phyloP scores from a whole-genome alignment of 2,797 vertebrate genomes.

The Microcaecilia unicolor region DNA sequence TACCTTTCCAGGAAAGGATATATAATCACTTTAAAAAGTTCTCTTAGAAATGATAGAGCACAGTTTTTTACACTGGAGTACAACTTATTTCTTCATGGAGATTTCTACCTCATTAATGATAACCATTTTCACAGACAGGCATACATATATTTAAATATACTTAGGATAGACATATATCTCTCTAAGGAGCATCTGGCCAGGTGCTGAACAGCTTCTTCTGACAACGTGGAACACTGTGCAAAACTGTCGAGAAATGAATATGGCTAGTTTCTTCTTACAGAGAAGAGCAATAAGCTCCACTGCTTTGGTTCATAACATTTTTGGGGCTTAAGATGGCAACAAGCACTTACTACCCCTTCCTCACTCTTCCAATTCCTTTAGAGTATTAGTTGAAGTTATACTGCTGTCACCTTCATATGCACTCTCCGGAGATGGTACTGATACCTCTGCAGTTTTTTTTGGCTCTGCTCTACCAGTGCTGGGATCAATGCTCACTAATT shows the following conservation, averaged over 20 bases:
- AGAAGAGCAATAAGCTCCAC: too few species aligned
- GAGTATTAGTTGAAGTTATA: conserved; percentile 2
- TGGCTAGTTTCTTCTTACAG: neutral
- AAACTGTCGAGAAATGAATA: neutral
- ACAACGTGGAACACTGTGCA: too few species aligned
- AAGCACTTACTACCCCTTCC: neutral
- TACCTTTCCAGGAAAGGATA: too few species aligned
- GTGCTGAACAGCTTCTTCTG: conserved; percentile 17
- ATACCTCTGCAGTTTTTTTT: conserved; percentile 10
- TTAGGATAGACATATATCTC: conserved; percentile 8
- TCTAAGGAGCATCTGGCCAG: conserved; percentile 5
- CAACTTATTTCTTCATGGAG: too few species aligned
- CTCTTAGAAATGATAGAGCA: too few species aligned
- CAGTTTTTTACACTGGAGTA: too few species aligned
- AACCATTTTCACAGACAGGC: too few species aligned
- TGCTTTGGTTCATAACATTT: too few species aligned
- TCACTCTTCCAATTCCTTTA: conserved; percentile 41
- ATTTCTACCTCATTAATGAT: too few species aligned
- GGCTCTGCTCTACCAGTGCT: neutral
- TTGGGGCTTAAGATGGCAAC: neutral
- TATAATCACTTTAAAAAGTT: too few species aligned
- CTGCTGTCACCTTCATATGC: neutral
- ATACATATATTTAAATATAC: neutral
- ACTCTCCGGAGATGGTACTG: neutral
- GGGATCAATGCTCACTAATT: conserved; percentile 3